These are phyloP conservation scores for Hexactinellida sp. DNA, from an alignment of 37 sponge, comb jelly and placozoan genomes.

Conservation along the genomic window DNA sequence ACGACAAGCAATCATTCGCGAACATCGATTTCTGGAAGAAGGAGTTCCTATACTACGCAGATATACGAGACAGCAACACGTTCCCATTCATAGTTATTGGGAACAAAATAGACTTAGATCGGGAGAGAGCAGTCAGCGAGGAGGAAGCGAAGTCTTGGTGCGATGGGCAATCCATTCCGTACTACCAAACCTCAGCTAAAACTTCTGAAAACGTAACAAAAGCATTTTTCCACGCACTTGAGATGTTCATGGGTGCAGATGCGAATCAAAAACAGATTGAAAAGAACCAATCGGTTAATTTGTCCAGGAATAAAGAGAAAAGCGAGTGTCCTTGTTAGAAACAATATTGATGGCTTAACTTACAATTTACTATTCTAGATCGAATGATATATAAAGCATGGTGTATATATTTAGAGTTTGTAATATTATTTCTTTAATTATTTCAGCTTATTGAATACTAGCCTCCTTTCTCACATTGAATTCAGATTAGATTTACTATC, in stretches of 20 bases:
- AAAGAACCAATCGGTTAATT: not conserved
- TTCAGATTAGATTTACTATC: no score
- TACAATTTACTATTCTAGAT: no score
- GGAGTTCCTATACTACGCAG: conserved; percentile 93
- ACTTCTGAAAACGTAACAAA: not conserved
- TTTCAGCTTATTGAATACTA: no score
- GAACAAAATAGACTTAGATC: conserved; percentile 70
- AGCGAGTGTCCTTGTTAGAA: not conserved
- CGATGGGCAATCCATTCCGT: not conserved
- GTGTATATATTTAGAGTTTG: no score
- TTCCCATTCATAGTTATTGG: conserved; percentile 93
- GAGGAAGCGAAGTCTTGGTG: not conserved
- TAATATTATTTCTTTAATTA: no score
- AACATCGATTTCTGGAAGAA: conserved; percentile 94
- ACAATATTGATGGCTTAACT: no score
- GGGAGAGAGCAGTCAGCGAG: not conserved
- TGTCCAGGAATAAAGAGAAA: not conserved
- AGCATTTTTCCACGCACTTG: not conserved
- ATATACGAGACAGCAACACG: conserved; percentile 59
- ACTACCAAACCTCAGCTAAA: not conserved
- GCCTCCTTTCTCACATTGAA: no score
- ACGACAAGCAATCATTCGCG: conserved; percentile 74
- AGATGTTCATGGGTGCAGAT: not conserved
- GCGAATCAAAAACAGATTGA: not conserved
- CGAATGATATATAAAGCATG: no score